Evolutionary conservation across 1,140 invertebrate genomes (phyloP), one percentile per base, ranked within the genome.

Genomic region (Psilanteris sp.): DNA sequence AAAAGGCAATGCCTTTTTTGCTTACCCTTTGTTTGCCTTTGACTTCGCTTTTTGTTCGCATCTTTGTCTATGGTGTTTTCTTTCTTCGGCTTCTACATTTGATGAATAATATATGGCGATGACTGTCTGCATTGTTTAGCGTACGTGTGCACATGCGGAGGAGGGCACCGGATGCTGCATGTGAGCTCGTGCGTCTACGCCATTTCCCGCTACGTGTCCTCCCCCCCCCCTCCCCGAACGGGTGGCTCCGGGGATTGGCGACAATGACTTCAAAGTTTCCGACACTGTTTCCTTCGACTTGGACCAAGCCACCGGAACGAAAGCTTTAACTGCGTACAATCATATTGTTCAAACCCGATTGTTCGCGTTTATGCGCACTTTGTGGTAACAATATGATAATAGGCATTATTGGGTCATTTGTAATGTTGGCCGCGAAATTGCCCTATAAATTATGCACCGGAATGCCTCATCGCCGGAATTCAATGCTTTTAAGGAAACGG

Each of bases 61-160:
- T 66, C 64, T 70, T 50, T 50, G 29, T 55, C 46, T 59, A 34
- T 24, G 26, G 32, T 27, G 9, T 27, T 44, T 77, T 77, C 54
- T 67, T 64, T 41, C 57, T 8, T 7, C 48, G 54, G 43, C 68
- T 64, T 64, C 68, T 78, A 68, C 64, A 71, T 78, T 72, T 73
- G 61, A 78, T 73, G 75, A 78, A 78, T 78, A 78, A 78, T 78
- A 78, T 78, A 78, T 78, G 62, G 68, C 68, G 70, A 78, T 78
- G 76, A 70, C 76, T 78, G 76, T 74, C 76, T 78, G 76, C 76
- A 68, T 78, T 78, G 75, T 78, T 78, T 73, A 59, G 68, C 75
- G 68, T 77, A 77, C 68, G 57, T 67, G 37, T 64, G 57, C 68
- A 59, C 62, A 62, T 41, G 59, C 57, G 68, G 68, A 73, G 76